Percentiles rank a stretch among this genome's conserved stretches.
These are phyloP conservation scores for Pachyuromys duprasi DNA, from an alignment of 2,797 vertebrate genomes.

Conservation along the genomic window DNA sequence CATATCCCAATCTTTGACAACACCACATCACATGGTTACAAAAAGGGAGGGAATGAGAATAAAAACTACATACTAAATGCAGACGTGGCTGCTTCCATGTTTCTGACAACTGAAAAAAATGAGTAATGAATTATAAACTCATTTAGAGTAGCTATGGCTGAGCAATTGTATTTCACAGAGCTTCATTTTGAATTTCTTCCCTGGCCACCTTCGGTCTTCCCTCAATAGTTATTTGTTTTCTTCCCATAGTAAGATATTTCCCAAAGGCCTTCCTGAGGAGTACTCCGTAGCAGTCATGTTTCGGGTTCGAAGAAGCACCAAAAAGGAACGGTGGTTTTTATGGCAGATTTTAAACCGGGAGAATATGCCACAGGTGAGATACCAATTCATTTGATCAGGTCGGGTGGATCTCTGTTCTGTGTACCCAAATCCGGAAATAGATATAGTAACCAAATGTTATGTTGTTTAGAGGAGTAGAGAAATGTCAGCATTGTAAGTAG, in stretches of 20 bases:
- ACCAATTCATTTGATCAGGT: not conserved
- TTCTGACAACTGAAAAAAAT: not conserved
- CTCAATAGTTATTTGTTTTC: conserved; percentile 25
- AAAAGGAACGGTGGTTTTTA: conserved; percentile 97
- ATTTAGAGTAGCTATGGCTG: not conserved
- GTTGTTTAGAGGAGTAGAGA: not conserved
- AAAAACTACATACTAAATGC: not conserved
- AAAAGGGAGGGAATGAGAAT: not conserved
- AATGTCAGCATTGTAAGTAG: not conserved
- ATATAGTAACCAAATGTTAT: not conserved
- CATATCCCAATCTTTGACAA: not conserved
- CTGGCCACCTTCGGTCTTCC: not conserved
- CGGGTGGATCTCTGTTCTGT: not conserved
- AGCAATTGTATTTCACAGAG: not conserved
- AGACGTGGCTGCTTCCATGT: not conserved
- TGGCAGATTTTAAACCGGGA: conserved; percentile 94
- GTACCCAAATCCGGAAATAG: not conserved
- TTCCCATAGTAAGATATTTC: conserved; percentile 91
- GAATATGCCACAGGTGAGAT: conserved; percentile 93
- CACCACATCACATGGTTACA: not conserved
- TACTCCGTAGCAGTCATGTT: conserved; percentile 92
- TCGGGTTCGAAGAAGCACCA: conserved; percentile 94
- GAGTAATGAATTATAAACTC: not conserved
- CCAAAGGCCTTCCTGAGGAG: conserved; percentile 93
- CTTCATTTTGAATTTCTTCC: not conserved